Evolutionary conservation across 2,888 invertebrate genomes (phyloP).

Genomic region (Agelastica alni): DNA sequence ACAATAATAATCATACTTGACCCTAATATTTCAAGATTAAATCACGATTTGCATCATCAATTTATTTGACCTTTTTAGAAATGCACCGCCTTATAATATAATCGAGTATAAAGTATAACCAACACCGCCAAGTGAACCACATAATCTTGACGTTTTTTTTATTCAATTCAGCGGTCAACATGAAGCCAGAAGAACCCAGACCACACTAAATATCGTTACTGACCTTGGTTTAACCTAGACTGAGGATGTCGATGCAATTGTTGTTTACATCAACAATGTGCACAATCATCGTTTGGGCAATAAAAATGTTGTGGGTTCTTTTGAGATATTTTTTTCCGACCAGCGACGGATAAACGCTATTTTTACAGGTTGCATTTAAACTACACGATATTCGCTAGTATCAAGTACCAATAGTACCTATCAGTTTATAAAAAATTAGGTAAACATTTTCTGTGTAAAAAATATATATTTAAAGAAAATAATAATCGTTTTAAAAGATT

Average conservation of each 20-base stretch:
- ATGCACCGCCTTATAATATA: not conserved
- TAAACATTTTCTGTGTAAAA: no score
- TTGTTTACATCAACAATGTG: constrained; percentile 55
- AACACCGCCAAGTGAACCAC: constrained; percentile 8
- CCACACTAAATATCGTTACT: constrained; percentile 50
- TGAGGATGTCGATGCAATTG: constrained; percentile 55
- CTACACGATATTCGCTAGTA: no score
- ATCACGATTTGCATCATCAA: constrained; percentile 6
- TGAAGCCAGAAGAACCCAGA: constrained; percentile 34
- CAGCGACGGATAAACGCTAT: constrained; percentile 16
- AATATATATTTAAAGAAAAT: no score
- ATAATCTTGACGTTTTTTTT: constrained; percentile 5
- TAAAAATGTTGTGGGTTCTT: constrained; percentile 45
- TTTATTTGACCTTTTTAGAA: constrained; percentile 9
- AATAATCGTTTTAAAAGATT: no score
- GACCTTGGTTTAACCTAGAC: constrained; percentile 53
- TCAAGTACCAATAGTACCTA: no score
- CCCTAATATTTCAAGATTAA: constrained; percentile 7
- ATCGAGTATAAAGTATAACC: constrained; percentile 5
- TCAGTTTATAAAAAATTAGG: no score
- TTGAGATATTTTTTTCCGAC: constrained; percentile 17
- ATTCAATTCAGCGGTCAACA: constrained; percentile 1
- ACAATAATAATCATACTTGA: constrained; percentile 12
- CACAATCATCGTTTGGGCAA: constrained; percentile 55
- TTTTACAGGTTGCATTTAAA: no score